Percentiles rank a stretch among this genome's conserved stretches.
phyloP scores from a whole-genome alignment of 2,888 invertebrate species.

The Machimus rusticus region DNA sequence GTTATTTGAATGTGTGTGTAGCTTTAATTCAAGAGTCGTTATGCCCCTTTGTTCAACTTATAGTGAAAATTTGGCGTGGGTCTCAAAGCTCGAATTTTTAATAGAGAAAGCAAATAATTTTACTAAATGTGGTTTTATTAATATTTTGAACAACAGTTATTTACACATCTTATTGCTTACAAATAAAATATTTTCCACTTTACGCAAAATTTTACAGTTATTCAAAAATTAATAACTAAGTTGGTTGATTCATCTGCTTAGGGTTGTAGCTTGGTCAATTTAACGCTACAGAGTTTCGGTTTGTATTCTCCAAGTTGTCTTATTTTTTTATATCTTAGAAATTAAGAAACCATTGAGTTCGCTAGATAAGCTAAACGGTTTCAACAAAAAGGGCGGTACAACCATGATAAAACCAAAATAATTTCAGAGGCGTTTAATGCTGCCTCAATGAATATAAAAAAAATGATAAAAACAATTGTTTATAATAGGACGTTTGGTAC shows the following conservation, averaged over 20 bases:
- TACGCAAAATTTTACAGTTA: slow-evolving; percentile 3
- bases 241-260: slow-evolving; percentile 7
- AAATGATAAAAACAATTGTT: not conserved
- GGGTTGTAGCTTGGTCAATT: slow-evolving; percentile 2
- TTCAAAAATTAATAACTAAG: slow-evolving; percentile 18
- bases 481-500: slow-evolving; percentile 29
- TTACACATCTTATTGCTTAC: slow-evolving; percentile 22
- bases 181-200: slow-evolving; percentile 24
- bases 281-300: not conserved
- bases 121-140: slow-evolving; percentile 32
- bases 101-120: not conserved
- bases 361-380: not conserved
- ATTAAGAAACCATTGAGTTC: slow-evolving; percentile 7
- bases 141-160: slow-evolving; percentile 35
- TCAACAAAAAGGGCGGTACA: not conserved
- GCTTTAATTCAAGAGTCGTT: too few relatives aligned
- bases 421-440: not conserved
- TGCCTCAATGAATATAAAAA: not conserved
- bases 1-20: not conserved
- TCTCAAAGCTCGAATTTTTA: not conserved
- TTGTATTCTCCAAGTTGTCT: not conserved
- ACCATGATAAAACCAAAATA: not conserved
- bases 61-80: too few relatives aligned
- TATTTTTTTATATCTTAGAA: not conserved
- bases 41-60: too few relatives aligned